Evolutionary conservation across 2,888 invertebrate genomes (phyloP).

Genomic region (Tetanocera ferruginea): DNA sequence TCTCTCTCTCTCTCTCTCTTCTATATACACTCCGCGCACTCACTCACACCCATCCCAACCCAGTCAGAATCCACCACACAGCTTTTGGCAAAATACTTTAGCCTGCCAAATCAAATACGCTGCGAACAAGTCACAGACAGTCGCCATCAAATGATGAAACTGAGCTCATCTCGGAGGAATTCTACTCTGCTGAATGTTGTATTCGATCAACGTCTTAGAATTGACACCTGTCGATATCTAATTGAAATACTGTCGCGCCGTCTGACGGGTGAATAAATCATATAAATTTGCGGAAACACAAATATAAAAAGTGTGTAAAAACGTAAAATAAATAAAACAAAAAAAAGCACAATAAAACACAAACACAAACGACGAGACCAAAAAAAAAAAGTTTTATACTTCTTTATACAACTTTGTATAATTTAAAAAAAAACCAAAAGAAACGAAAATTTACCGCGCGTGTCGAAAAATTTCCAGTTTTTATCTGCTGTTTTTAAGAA

Average conservation of each 20-base stretch:
- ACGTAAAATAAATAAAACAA: constrained; percentile 37
- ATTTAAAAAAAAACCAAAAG: neutral
- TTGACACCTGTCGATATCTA: constrained; percentile 70
- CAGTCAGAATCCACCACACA: neutral
- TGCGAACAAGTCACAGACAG: constrained; percentile 54
- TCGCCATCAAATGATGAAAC: constrained; percentile 70
- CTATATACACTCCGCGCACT: neutral
- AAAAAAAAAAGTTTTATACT: constrained; percentile 3
- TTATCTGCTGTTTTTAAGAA: neutral
- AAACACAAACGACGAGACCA: constrained; percentile 24
- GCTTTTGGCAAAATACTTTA: constrained; percentile 2
- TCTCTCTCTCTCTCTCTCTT: neutral
- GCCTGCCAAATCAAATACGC: neutral
- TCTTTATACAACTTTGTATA: constrained; percentile 10
- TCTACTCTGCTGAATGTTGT: constrained; percentile 66
- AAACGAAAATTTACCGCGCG: constrained; percentile 3
- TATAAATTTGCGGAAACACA: neutral
- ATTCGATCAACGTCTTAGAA: constrained; percentile 69
- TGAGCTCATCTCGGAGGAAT: constrained; percentile 65
- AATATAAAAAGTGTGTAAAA: constrained; percentile 15
- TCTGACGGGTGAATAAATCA: constrained; percentile 64
- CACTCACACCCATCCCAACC: neutral
- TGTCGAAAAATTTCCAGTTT: neutral
- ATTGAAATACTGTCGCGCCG: constrained; percentile 69
- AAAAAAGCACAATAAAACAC: constrained; percentile 31